phyloP scores from a whole-genome alignment of 2,113 vertebrate genomes.

The Herpetotheres cachinnans region DNA sequence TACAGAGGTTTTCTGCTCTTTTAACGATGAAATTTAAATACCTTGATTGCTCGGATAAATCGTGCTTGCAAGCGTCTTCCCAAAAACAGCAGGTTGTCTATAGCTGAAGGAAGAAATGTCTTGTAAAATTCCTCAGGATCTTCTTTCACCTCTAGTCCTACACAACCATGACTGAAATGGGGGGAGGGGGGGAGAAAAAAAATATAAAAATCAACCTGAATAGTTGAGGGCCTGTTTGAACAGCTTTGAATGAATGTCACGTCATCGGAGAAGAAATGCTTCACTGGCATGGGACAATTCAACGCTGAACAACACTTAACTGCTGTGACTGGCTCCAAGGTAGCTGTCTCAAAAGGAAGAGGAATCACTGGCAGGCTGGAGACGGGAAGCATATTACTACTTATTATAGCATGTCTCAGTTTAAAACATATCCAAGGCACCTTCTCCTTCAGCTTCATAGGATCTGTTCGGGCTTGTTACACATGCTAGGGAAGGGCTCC shows the following conservation, averaged over 20 bases:
- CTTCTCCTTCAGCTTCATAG: neutral
- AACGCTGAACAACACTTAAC: slow-evolving; percentile 6
- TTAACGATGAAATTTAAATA: slow-evolving; percentile 29
- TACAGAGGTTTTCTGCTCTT: neutral
- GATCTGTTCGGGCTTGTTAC: neutral
- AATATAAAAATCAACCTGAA: neutral
- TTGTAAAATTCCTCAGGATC: slow-evolving; percentile 78
- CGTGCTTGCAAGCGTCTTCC: slow-evolving; percentile 76
- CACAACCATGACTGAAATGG: slow-evolving; percentile 79
- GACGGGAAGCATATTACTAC: neutral
- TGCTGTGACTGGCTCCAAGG: slow-evolving; percentile 39
- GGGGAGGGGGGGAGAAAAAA: neutral
- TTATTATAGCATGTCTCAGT: neutral
- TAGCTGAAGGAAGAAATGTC: slow-evolving; percentile 78
- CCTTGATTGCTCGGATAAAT: slow-evolving; percentile 74
- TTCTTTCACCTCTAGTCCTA: slow-evolving; percentile 79
- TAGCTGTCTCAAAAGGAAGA: slow-evolving; percentile 1
- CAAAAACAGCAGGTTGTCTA: slow-evolving; percentile 77
- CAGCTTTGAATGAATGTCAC: slow-evolving; percentile 31
- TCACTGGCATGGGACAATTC: slow-evolving; percentile 36
- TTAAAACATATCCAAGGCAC: neutral
- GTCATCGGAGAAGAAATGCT: neutral
- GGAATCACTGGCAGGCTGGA: neutral
- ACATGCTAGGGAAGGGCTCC: neutral
- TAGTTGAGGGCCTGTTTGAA: neutral